phyloP scores from a whole-genome alignment of 2,113 vertebrate species.

The Neolamprologus cancellatus region DNA sequence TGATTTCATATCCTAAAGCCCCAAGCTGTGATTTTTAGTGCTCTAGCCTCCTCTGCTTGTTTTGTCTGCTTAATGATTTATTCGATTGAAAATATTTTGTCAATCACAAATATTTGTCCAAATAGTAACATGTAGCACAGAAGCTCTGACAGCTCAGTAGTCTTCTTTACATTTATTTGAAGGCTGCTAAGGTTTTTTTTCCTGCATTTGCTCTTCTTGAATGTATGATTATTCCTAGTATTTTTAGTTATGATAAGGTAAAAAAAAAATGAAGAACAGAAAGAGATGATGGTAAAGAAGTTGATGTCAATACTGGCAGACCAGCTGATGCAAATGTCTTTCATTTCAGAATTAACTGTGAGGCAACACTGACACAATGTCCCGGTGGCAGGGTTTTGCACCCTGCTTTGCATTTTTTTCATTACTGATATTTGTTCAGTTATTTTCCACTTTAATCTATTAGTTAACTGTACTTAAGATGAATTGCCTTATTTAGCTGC shows the following conservation, averaged over 20 bases:
- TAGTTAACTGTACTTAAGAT: neutral
- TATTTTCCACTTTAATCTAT: neutral
- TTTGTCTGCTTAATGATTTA: constrained; percentile 23
- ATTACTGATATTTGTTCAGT: neutral
- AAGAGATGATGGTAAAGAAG: neutral
- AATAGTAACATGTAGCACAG: neutral
- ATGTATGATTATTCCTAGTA: neutral
- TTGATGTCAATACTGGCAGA: neutral
- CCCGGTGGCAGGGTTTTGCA: neutral
- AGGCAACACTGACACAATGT: neutral
- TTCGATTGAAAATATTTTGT: constrained; percentile 8
- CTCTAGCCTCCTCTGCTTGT: neutral
- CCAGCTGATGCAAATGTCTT: neutral
- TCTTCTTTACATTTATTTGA: neutral
- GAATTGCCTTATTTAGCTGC: neutral
- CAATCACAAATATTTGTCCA: neutral
- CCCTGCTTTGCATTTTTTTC: neutral
- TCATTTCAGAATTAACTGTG: neutral
- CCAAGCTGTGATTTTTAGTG: neutral
- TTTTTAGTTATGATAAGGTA: neutral
- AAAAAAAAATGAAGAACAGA: fast-evolving
- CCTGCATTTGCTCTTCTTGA: neutral
- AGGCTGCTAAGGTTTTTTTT: neutral
- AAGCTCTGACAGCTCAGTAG: neutral
- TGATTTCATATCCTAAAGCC: constrained; percentile 29